These are phyloP conservation scores for Eucriotettix oculatus DNA, from an alignment of 2,888 invertebrate species.

Conservation along the genomic window DNA sequence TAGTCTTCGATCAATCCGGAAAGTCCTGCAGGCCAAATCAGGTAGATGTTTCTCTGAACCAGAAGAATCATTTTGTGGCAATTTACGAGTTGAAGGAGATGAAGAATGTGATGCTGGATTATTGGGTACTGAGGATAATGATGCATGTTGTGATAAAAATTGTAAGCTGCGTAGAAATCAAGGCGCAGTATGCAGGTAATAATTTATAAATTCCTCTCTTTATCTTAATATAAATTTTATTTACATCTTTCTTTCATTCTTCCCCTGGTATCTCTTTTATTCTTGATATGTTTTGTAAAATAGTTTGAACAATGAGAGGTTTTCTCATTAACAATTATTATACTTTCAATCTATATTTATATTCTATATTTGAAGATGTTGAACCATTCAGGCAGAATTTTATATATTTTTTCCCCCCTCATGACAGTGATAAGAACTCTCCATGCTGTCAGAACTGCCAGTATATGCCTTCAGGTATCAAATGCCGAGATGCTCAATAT, in stretches of 20 bases:
- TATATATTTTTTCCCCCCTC: too few relatives aligned
- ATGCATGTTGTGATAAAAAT: slow-evolving; percentile 84
- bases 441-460: slow-evolving; percentile 88
- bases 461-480: slow-evolving; percentile 63
- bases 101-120: slow-evolving; percentile 95
- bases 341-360: too few relatives aligned
- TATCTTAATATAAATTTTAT: too few relatives aligned
- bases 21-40: slow-evolving; percentile 83
- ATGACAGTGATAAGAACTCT: slow-evolving; percentile 77
- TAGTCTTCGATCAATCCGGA: slow-evolving; percentile 73
- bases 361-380: not conserved
- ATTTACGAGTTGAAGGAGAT: slow-evolving; percentile 84
- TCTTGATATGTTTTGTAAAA: too few relatives aligned
- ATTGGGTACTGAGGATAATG: slow-evolving; percentile 82
- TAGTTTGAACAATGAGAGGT: too few relatives aligned
- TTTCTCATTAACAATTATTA: too few relatives aligned
- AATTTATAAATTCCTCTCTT: not conserved
- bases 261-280: not conserved
- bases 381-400: not conserved
- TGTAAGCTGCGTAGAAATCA: slow-evolving; percentile 68
- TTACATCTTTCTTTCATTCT: not conserved
- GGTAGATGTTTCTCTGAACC: slow-evolving; percentile 85
- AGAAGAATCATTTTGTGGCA: slow-evolving; percentile 91
- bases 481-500: slow-evolving; percentile 80
- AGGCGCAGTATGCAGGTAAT: slow-evolving; percentile 79